Conservation (phyloP, 2,888 invertebrate genomes). For the Sympetrum striolatum region DNA sequence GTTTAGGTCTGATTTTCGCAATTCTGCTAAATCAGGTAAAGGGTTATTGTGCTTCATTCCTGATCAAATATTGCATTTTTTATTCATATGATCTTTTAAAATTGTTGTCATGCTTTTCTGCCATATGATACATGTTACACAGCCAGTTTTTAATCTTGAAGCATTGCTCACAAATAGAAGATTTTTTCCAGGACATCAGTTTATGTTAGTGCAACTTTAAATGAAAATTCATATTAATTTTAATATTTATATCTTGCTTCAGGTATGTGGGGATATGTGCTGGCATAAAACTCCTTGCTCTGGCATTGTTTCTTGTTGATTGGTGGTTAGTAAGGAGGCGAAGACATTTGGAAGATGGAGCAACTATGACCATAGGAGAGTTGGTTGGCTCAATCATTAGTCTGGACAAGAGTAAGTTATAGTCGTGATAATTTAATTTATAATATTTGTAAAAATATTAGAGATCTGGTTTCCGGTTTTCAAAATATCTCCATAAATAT, state of each 20-base stretch:
- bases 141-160: not conserved
- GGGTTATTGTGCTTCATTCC: too few relatives aligned
- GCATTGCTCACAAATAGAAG: too few relatives aligned
- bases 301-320: constrained; percentile 84
- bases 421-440: not conserved
- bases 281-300: constrained; percentile 84
- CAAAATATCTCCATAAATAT: too few relatives aligned
- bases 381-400: constrained; percentile 84
- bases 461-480: too few relatives aligned
- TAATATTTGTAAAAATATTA: not conserved
- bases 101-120: not conserved
- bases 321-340: constrained; percentile 88
- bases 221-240: too few relatives aligned
- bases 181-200: too few relatives aligned
- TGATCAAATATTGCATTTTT: too few relatives aligned
- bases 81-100: too few relatives aligned
- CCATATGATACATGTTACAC: not conserved
- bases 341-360: constrained; percentile 65
- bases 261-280: constrained; percentile 91
- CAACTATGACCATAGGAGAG: constrained; percentile 68
- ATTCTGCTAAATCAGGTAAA: too few relatives aligned
- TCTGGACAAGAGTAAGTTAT: constrained; percentile 77
- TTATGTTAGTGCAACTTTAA: too few relatives aligned
- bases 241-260: constrained; percentile 48
- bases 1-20: too few relatives aligned